Evolutionary conservation across 2,797 vertebrate species (phyloP), one percentile per base, ranked within the genome.

Genomic region (Sitta carolinensis): DNA sequence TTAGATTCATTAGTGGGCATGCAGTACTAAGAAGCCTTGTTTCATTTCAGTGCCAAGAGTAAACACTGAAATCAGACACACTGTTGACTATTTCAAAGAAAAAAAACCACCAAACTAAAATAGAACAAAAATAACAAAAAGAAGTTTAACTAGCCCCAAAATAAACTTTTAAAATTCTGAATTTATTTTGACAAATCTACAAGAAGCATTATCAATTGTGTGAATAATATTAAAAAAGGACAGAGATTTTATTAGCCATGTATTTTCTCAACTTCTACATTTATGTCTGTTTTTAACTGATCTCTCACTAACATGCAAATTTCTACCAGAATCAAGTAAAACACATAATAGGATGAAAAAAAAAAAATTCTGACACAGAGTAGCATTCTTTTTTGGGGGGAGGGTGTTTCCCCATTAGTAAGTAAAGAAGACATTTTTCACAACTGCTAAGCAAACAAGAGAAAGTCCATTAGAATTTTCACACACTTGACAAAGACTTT

Each of bases 381-480:
- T 11, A 75, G 30, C 40, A 29, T 58, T 91, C 8, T 36, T 36
- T 36, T 36, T 36, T 36, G 36, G 36, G 36, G 36, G 36, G 36
- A 36, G 10, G 12, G 15, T 12, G 38, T 59, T 45, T 27, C 16
- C 62, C 43, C 50, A 36, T 29, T 52, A 36, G 19, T 22, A 91
- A 80, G n/a, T 48, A 74, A 89, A 84, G 62, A 38, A 80, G 54
- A 29, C 29, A 43, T 92, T 94, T 67, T 92, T 89, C 78, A 91
- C 48, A 93, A 89, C 59, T 88, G 80, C 57, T 96, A 58, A 86
- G 36, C 91, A 92, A 94, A 94, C 26, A 75, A 76, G 52, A 84
- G 38, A 94, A 92, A 93, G 75, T 84, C 63, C 91, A 91, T 88
- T 92, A 95, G 78, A 96, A 95, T 55, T 51, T 82, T 93, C 58